phyloP scores from a whole-genome alignment of 2,888 invertebrate species.

The Entomobrya multifasciata region DNA sequence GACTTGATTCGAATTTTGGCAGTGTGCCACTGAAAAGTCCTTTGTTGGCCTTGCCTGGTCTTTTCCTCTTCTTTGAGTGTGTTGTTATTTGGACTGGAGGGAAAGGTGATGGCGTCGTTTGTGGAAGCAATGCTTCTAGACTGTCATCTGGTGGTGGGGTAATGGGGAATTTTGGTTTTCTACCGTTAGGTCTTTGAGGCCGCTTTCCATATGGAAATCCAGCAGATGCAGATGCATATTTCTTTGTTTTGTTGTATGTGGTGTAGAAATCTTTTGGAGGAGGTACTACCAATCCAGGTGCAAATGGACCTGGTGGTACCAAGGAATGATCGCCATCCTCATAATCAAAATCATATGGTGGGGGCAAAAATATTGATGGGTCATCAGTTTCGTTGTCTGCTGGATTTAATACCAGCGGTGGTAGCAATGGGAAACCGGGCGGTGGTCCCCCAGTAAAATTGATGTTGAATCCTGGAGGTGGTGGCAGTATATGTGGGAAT shows the following conservation, averaged over 20 bases:
- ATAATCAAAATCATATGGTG: slow-evolving; percentile 91
- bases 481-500: slow-evolving; percentile 73
- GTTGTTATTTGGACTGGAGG: slow-evolving; percentile 59
- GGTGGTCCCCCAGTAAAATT: slow-evolving; percentile 80
- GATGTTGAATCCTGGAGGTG: slow-evolving; percentile 75
- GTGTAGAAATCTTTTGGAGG: slow-evolving; percentile 94
- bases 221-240: slow-evolving; percentile 44
- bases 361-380: slow-evolving; percentile 94
- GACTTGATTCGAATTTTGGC: slow-evolving; percentile 70
- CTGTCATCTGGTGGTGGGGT: slow-evolving; percentile 79
- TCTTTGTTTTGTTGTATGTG: slow-evolving; percentile 83
- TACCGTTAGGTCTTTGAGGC: slow-evolving; percentile 78
- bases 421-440: slow-evolving; percentile 80
- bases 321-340: slow-evolving; percentile 89
- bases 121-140: slow-evolving; percentile 72
- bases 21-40: slow-evolving; percentile 59
- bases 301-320: slow-evolving; percentile 91
- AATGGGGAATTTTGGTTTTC: slow-evolving; percentile 79
- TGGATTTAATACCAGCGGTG: slow-evolving; percentile 80
- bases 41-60: slow-evolving; percentile 75
- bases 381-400: slow-evolving; percentile 88
- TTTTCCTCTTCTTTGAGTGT: slow-evolving; percentile 74
- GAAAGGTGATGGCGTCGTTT: slow-evolving; percentile 56
- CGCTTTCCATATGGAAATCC: slow-evolving; percentile 68
- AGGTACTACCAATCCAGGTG: slow-evolving; percentile 93